Conservation (phyloP, 2,888 invertebrate genomes). For the Desoria tigrina region DNA sequence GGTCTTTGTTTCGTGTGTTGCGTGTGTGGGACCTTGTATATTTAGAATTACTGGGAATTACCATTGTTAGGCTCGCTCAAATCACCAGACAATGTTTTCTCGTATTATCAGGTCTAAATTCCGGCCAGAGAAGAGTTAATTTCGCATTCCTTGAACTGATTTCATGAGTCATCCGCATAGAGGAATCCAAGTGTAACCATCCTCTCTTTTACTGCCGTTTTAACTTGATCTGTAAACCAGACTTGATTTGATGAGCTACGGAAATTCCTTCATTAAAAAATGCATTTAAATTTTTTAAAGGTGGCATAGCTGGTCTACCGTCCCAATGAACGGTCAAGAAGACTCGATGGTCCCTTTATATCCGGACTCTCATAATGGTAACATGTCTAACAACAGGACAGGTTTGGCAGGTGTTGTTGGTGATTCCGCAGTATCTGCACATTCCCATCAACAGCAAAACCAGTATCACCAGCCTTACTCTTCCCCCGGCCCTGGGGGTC, state of each 20-base stretch:
- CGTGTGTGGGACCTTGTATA: not conserved
- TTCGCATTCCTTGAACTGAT: not conserved
- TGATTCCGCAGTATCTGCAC: slow-evolving; percentile 26
- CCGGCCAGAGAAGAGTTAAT: not conserved
- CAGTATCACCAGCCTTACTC: slow-evolving; percentile 17
- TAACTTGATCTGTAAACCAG: slow-evolving; percentile 1
- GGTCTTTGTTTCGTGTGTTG: not conserved
- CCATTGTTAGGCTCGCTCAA: not conserved
- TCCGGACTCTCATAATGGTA: slow-evolving; percentile 41
- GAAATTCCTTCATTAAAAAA: not conserved
- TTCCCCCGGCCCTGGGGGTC: slow-evolving; percentile 33
- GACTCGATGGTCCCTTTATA: slow-evolving; percentile 49
- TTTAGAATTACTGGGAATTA: not conserved
- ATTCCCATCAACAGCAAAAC: slow-evolving; percentile 18
- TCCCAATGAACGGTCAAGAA: slow-evolving; percentile 56
- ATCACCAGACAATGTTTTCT: not conserved
- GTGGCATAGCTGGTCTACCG: slow-evolving; percentile 52
- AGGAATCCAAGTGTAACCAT: not conserved
- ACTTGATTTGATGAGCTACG: no score
- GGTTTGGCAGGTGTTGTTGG: slow-evolving; percentile 47
- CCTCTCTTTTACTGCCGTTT: not conserved
- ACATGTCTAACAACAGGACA: slow-evolving; percentile 30
- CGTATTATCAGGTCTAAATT: not conserved
- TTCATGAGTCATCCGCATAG: not conserved
- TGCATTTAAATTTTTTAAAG: slow-evolving; percentile 22